phyloP scores from a whole-genome alignment of 2,888 invertebrate genomes.

The Himalopsyche anomala region DNA sequence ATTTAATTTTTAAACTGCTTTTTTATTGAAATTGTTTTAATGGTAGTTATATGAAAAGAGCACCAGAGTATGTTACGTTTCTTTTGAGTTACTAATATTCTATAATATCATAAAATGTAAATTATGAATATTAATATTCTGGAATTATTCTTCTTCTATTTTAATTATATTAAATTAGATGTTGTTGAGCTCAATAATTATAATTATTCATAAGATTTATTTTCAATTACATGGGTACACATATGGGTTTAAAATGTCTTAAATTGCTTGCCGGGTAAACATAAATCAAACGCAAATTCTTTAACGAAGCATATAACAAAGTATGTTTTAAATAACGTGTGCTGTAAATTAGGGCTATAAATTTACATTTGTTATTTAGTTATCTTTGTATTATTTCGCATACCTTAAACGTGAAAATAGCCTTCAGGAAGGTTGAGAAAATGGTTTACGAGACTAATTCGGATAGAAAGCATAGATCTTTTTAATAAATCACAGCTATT shows the following conservation, averaged over 20 bases:
- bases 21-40: too few relatives aligned
- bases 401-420: neutral
- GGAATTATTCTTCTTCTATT: too few relatives aligned
- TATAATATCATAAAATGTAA: too few relatives aligned
- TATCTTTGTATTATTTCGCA: conserved; percentile 6
- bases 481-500: too few relatives aligned
- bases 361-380: conserved; percentile 33
- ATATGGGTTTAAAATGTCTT: neutral
- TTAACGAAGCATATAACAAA: conserved; percentile 5
- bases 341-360: neutral
- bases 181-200: too few relatives aligned
- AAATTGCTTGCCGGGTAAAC: neutral
- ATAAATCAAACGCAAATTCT: conserved; percentile 38
- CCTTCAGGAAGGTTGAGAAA: conserved; percentile 10
- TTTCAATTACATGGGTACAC: neutral
- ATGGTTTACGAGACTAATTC: neutral
- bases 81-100: too few relatives aligned
- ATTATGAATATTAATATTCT: too few relatives aligned
- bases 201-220: neutral
- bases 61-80: too few relatives aligned
- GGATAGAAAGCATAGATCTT: neutral
- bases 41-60: too few relatives aligned
- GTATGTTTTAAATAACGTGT: conserved; percentile 26
- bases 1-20: too few relatives aligned
- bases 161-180: too few relatives aligned